Base-by-base conservation (phyloP, 1,140 invertebrate genomes). In the roundworm (Caenorhabditis elegans) region DNA sequence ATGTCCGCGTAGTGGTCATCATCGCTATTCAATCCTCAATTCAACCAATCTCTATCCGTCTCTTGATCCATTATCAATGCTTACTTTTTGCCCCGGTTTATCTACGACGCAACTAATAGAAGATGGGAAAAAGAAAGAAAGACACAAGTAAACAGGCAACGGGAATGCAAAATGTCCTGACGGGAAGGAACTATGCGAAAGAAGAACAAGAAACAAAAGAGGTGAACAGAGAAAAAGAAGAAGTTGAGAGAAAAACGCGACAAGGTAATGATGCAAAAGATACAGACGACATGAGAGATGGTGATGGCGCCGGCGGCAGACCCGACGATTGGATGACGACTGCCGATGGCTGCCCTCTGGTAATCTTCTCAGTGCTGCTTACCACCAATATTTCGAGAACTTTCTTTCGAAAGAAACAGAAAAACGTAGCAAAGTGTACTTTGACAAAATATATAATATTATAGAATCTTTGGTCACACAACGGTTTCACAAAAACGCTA, bases 341-440 rank as follows among this genome's bases (percentile, higher is more conserved):
- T 53, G 49, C 49, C 22, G n/a, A 8, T 13, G 55, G 60, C 28
- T 70, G 60, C 60, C 53, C 60, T 43, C 60, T 70, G 60, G 60
- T 70, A 70, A 70, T 70, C 60, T 70, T 43, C 34, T 43, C n/a
- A 22, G 34, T 70, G 28, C 60, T 70, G 60, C 60, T 70, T 70
- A 70, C 60, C 22, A 43, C 34, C 34, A 39, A 22, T 4, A 4
- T 70, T 43, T 39, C 60, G 60, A 39, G 34, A 70, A 70, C 10
- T 70, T 70, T 70, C 60, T 70, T 19, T 26, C 15, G 3, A 34
- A 39, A 39, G 19, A 26, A 70, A n/a, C 8, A 39, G 15, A 70
- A 36, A 13, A 11, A 70, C 49, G 5, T 3, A n/a, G 13, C 5
- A 48, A 10, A 31, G 2, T 39, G 55, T 65, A 65, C 55, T 65